These are phyloP conservation scores for Meloidogyne floridensis DNA, from an alignment of 1,140 invertebrate genomes.

Conservation along the genomic window DNA sequence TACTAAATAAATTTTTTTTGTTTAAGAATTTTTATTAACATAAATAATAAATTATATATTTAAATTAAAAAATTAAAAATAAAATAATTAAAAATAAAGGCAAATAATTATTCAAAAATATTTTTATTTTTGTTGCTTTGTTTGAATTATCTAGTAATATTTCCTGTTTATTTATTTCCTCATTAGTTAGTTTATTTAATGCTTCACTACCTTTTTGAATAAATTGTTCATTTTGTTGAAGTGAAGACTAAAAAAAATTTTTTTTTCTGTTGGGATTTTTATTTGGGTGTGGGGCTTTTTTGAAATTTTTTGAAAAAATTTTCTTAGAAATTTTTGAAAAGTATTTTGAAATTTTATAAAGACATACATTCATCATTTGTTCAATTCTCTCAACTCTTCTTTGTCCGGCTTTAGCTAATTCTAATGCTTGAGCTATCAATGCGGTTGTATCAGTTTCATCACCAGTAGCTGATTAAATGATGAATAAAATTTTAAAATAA, in stretches of 20 bases:
- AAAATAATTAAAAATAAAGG: neutral
- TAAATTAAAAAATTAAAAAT: neutral
- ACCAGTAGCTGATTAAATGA: neutral
- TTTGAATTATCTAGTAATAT: neutral
- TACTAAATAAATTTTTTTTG: neutral
- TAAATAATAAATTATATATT: neutral
- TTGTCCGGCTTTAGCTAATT: neutral
- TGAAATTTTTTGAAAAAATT: too few relatives aligned
- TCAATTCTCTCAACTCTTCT: constrained; percentile 25
- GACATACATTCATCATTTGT: constrained; percentile 23
- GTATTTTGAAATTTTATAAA: neutral
- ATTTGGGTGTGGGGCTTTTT: too few relatives aligned
- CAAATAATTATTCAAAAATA: neutral
- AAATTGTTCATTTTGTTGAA: constrained; percentile 25
- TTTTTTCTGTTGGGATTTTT: neutral
- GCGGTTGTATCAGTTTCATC: neutral
- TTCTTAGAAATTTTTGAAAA: too few relatives aligned
- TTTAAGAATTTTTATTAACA: too few relatives aligned
- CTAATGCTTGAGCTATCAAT: constrained; percentile 1
- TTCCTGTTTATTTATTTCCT: neutral
- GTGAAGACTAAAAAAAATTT: neutral
- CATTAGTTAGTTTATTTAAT: constrained; percentile 11
- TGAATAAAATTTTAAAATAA: too few relatives aligned
- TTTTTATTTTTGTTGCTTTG: neutral
- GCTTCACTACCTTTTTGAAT: constrained; percentile 10